Conservation (phyloP, 2,797 vertebrate species). For the Syngnathus rostellatus region DNA sequence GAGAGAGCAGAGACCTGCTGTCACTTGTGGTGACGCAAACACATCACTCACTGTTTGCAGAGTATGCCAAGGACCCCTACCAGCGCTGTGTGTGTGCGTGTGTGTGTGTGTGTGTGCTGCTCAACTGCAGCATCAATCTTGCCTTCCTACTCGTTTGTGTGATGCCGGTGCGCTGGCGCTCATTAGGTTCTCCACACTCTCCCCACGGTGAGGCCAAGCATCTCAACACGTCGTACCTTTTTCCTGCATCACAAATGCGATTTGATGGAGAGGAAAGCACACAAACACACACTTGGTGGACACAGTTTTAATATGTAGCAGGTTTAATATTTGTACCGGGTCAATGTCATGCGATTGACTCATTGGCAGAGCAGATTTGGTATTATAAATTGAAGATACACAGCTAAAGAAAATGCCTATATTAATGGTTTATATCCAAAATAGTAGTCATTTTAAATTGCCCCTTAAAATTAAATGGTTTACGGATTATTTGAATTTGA, state of each 20-base stretch:
- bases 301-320: too few species aligned
- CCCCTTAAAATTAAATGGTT: too few species aligned
- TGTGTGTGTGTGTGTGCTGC: constrained; percentile 1
- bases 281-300: not conserved
- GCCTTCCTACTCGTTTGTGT: constrained; percentile 21
- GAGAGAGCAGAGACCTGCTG: not conserved
- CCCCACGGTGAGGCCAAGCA: not conserved
- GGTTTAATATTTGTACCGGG: too few species aligned
- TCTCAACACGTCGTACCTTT: not conserved
- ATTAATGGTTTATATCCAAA: too few species aligned
- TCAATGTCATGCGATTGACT: too few species aligned
- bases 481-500: too few species aligned
- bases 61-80: not conserved
- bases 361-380: too few species aligned
- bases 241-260: too few species aligned
- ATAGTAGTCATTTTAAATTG: too few species aligned
- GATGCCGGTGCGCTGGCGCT: constrained; percentile 25
- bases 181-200: constrained; percentile 32
- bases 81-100: not conserved
- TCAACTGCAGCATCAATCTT: constrained; percentile 45
- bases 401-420: too few species aligned
- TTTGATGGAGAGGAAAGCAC: too few species aligned
- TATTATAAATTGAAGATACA: too few species aligned
- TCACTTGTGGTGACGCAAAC: not conserved
- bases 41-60: not conserved